Evolutionary conservation across 2,888 invertebrate species (phyloP), one percentile per base, ranked within the genome.

Genomic region (Diplazon laetatorius): DNA sequence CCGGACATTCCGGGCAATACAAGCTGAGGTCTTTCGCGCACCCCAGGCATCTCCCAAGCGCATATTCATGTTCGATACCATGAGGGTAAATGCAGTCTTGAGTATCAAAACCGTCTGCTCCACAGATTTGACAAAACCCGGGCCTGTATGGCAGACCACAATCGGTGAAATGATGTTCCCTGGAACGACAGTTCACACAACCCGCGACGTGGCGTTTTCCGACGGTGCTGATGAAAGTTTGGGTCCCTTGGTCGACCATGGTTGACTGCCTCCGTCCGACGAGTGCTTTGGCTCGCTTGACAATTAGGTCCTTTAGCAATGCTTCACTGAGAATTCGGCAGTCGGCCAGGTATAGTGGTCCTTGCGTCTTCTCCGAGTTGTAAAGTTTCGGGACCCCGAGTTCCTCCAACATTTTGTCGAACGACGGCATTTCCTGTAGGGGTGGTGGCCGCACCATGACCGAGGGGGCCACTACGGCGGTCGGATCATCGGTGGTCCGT

Each of bases 1-100:
- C 70, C 0, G 76, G 76, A n/a, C 76, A 76, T 12, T 76, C 76
- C 4, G 76, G 76, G 30, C 62, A 69, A 22, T 60, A 76, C 0
- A 76, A 35, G 0, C 14, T 50, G 22, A 69, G 25, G 25, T 65
- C 48, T 8, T 39, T 46, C 12, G 57, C 46, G 30, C 76, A 76
- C 4, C 63, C 73, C 2, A 68, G n/a, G 48, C 78, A 78, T 9
- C 69, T 18, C 1, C 20, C 37, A 2, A 69, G 48, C 8, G 66
- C 42, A 6, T 14, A n/a, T 16, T 69, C 73, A 14, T 78, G 62
- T 22, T 74, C 73, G 14, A 73, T 50, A 8, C 69, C 73, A 20
- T 78, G 73, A 0, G 73, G 69, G 25, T 78, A 73, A 10, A 62
- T 48, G n/a, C 78, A 73, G 14, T 73, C 78, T 1, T 10, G 52